Base-by-base conservation (phyloP, 30 jellyfish, hydroid and myxozoan species). In the Pseudorhiza aurosa region DNA sequence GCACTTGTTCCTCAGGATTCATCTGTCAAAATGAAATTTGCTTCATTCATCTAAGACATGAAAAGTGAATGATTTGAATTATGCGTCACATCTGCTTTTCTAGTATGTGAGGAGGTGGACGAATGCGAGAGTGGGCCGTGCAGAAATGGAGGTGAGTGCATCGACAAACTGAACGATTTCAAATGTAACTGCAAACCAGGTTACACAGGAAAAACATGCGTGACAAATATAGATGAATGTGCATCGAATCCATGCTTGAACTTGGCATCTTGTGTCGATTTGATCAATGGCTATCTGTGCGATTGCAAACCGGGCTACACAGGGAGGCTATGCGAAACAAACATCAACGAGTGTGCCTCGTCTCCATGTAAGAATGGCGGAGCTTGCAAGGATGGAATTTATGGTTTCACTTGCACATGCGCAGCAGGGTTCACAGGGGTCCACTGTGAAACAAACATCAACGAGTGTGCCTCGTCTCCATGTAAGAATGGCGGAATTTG, bases 81-180 rank as follows among this genome's bases (percentile, higher is more conserved):
- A 17, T 47, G 1, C 1, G 58, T 12, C 4, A 45, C 24, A 0
- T 46, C 10, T 8, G 60, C n/a, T 46, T 46, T 3, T 46, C 17
- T 37, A 73, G 87, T 73, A 12, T 73, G 87, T 18, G 81, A 55
- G 15, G 92, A 83, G 42, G 75, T 59, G 17, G 90, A 85, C 27
- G 96, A 85, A 45, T 85, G 96, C 75, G 47, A 64, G 25, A 70
- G 90, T 62, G 57, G 68, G 18, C 96, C 96, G 2, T 85, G 96
- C 82, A 57, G 26, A 26, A 85, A 85, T 33, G 83, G 81, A 4
- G 87, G 77, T 7, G 15, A 25, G 31, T 85, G 96, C 75, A 56
- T 74, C 18, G 96, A 85, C 68, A 72, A 58, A 32, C 28, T 68
- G 19, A 58, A 45, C 28, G 87, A 67, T 76, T 72, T 60, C 43